Evolutionary conservation across 2,888 invertebrate species (phyloP).

Genomic region (Drosophila acutilabella): DNA sequence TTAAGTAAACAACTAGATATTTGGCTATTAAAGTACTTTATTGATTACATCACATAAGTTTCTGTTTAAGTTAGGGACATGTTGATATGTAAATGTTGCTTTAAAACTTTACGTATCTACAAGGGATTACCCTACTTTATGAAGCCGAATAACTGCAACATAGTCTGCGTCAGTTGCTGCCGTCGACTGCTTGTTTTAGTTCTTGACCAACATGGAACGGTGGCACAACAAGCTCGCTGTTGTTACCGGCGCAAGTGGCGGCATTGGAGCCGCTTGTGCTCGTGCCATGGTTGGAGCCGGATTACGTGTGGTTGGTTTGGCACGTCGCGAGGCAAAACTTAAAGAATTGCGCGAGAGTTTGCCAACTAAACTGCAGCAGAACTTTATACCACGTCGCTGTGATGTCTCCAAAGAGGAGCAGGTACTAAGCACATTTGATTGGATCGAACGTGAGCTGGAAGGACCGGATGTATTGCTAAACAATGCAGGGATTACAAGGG

Average conservation of each 20-base stretch:
- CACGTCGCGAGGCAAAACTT: constrained; percentile 85
- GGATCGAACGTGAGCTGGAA: constrained; percentile 86
- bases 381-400: constrained; percentile 85
- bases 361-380: constrained; percentile 70
- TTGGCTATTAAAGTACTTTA: no score
- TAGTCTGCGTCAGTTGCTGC: background rate
- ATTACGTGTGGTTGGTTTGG: constrained; percentile 87
- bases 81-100: no score
- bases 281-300: constrained; percentile 86
- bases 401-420: constrained; percentile 87
- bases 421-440: constrained; percentile 86
- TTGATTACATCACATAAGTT: no score
- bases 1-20: no score
- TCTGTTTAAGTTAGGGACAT: no score
- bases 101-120: background rate
- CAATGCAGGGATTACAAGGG: constrained; percentile 86
- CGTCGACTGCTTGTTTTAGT: constrained; percentile 7
- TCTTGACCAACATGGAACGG: constrained; percentile 85
- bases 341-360: constrained; percentile 75
- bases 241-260: constrained; percentile 88
- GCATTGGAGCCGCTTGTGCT: constrained; percentile 87
- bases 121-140: constrained; percentile 43
- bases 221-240: constrained; percentile 88
- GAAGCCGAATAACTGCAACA: constrained; percentile 40
- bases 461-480: constrained; percentile 87